Evolutionary conservation across 2,113 vertebrate species (phyloP).

Genomic region (Erpornis zantholeuca): DNA sequence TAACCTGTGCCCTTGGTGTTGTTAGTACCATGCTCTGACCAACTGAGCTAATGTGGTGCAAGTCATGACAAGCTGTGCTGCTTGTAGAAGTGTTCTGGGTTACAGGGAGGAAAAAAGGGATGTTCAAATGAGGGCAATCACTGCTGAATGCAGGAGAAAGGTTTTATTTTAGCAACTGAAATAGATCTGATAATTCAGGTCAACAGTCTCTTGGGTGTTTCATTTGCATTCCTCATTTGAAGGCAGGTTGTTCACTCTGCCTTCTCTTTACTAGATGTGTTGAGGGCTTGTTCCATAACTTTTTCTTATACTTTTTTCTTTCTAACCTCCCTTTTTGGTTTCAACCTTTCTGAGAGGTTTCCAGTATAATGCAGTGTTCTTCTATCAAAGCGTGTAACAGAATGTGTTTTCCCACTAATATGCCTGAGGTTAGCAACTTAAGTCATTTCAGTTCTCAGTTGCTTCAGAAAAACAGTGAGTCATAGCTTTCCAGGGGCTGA

Average conservation of each 20-base stretch:
- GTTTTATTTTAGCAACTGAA: conserved; percentile 30
- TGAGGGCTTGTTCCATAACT: not conserved
- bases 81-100: not conserved
- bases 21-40: not conserved
- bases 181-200: conserved; percentile 28
- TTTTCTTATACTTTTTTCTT: not conserved
- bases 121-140: not conserved
- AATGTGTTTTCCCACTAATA: not conserved
- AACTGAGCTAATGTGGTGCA: not conserved
- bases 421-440: not conserved
- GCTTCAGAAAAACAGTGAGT: not conserved
- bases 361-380: not conserved
- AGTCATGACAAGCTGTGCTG: not conserved
- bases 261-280: not conserved
- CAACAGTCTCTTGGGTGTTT: not conserved
- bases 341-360: not conserved
- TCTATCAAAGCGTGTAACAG: not conserved
- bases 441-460: not conserved
- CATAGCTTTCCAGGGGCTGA: not conserved
- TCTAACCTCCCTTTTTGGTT: not conserved
- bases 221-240: not conserved
- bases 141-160: not conserved
- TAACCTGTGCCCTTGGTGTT: not conserved
- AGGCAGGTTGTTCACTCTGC: not conserved
- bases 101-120: not conserved